These are phyloP conservation scores for Homarus americanus DNA, from an alignment of 1,140 invertebrate species.

Conservation along the genomic window DNA sequence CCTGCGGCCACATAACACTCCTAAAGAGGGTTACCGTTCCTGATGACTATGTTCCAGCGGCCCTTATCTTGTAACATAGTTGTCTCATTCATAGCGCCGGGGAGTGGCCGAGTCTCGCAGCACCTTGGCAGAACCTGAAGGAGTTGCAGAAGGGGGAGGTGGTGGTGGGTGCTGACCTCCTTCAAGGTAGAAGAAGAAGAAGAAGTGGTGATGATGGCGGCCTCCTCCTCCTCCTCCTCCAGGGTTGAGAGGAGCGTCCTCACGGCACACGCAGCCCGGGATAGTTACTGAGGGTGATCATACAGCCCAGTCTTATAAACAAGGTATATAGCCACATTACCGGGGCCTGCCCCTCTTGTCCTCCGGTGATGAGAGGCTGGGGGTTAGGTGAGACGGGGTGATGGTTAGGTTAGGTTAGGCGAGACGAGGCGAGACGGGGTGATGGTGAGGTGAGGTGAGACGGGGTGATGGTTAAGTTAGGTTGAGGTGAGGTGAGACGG, in stretches of 20 bases:
- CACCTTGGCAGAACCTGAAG: no score
- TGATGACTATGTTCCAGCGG: not conserved
- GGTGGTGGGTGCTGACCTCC: no score
- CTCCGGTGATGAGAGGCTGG: not conserved
- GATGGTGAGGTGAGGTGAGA: no score
- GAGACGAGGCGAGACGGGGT: no score
- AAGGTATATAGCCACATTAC: conserved; percentile 1
- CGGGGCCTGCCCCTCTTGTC: not conserved
- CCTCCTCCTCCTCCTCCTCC: not conserved
- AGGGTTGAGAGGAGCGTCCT: not conserved
- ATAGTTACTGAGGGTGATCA: conserved; percentile 8
- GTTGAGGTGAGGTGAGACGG: no score
- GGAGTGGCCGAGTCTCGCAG: not conserved
- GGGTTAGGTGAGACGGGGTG: no score
- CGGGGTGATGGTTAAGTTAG: no score
- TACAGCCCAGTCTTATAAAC: not conserved
- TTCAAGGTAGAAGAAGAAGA: not conserved
- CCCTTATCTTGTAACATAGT: conserved; percentile 21
- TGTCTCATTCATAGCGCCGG: not conserved
- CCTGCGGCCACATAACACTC: not conserved
- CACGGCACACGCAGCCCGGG: not conserved
- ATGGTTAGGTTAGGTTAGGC: no score
- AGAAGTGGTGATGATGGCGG: not conserved
- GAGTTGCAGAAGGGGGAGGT: no score
- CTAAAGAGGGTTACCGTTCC: conserved; percentile 8